phyloP scores from a whole-genome alignment of 2,113 vertebrate genomes.

The Callochromis pleurospilus region DNA sequence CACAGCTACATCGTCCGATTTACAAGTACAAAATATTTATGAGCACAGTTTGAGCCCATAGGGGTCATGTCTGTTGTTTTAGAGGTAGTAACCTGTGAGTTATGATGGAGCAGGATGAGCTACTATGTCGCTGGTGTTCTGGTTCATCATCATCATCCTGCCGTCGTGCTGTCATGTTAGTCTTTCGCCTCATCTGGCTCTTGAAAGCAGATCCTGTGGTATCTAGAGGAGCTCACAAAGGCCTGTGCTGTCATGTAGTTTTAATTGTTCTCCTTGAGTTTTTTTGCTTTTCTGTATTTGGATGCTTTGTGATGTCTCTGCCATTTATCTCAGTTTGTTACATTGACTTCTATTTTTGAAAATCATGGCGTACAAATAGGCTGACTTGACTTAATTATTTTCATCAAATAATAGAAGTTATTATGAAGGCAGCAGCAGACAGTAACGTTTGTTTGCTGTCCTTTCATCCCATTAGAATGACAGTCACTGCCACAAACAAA shows the following conservation, averaged over 20 bases:
- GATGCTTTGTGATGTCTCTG: background rate
- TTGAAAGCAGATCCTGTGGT: background rate
- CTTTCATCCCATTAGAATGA: background rate
- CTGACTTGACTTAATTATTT: background rate
- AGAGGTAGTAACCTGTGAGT: background rate
- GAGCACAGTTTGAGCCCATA: background rate
- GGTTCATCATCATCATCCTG: background rate
- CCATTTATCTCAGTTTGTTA: background rate
- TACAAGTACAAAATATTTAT: background rate
- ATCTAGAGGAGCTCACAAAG: background rate
- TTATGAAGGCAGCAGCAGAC: background rate
- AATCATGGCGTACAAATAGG: background rate
- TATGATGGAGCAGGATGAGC: background rate
- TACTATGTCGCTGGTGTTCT: background rate
- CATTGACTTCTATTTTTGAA: background rate
- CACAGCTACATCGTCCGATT: background rate
- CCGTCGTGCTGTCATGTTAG: no score
- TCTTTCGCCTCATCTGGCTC: background rate
- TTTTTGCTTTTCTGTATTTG: background rate
- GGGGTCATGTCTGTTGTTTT: background rate
- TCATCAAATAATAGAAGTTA: background rate
- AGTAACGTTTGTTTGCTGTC: background rate
- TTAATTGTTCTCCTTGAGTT: background rate
- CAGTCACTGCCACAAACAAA: background rate
- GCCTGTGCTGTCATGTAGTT: background rate